A percentile compares a stretch with the other conserved stretches of the same genome.
phyloP scores from a whole-genome alignment of 1,140 invertebrate species.

The Portunus trituberculatus region DNA sequence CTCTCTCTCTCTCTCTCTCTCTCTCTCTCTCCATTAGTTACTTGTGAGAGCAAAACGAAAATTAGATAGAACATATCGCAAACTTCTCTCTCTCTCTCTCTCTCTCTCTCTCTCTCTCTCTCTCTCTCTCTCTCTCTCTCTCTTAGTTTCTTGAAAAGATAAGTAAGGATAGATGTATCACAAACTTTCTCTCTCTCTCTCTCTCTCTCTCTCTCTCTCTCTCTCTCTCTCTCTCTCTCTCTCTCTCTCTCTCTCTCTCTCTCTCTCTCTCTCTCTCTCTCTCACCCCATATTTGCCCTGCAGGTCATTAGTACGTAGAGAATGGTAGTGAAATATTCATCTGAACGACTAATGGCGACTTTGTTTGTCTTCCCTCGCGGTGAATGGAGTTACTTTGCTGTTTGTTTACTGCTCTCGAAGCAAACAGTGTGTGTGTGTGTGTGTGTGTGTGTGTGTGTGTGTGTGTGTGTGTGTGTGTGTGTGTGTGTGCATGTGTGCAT shows the following conservation, averaged over 20 bases:
- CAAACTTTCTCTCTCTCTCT: too few relatives aligned
- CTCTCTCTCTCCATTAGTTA: background rate
- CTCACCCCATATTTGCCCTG: background rate
- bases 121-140: constrained; percentile 11
- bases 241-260: too few relatives aligned
- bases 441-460: background rate
- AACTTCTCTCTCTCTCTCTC: background rate
- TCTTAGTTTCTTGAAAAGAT: background rate
- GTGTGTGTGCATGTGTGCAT: background rate
- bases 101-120: constrained; percentile 11
- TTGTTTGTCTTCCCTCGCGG: background rate
- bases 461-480: constrained; percentile 20
- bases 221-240: too few relatives aligned
- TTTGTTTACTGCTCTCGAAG: background rate
- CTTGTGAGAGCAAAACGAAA: too few relatives aligned
- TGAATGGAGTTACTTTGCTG: constrained; percentile 1
- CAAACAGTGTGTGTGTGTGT: background rate
- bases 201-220: too few relatives aligned
- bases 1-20: constrained; percentile 20
- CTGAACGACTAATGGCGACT: background rate
- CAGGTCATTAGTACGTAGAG: background rate
- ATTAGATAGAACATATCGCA: too few relatives aligned
- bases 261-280: too few relatives aligned
- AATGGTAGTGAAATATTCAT: constrained; percentile 3
- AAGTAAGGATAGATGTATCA: too few relatives aligned